Evolutionary conservation across 2,113 vertebrate species (phyloP).

Genomic region (Lepus europaeus): DNA sequence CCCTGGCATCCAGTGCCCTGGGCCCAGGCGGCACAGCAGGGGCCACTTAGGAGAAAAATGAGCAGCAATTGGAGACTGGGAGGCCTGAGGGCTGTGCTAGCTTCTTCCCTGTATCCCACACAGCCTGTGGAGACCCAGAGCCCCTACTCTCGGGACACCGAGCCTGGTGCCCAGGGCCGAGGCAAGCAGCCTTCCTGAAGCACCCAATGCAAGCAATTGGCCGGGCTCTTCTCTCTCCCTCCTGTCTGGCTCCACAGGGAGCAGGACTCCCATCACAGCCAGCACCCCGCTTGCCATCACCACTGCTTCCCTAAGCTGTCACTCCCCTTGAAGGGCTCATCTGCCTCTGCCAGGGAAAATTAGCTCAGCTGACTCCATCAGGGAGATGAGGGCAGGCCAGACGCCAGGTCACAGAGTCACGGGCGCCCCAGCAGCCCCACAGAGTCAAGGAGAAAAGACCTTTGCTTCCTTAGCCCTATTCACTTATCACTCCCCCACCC

Average conservation of each 20-base stretch:
- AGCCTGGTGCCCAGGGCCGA: neutral
- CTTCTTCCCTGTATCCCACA: neutral
- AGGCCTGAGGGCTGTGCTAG: neutral
- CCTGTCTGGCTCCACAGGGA: neutral
- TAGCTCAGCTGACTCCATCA: constrained; percentile 63
- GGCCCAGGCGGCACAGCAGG: neutral
- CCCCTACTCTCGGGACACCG: neutral
- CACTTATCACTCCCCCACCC: constrained; percentile 1
- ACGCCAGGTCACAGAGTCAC: neutral
- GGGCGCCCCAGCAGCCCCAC: neutral
- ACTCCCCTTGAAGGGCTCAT: neutral
- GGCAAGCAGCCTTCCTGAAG: neutral
- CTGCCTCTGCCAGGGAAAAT: constrained; percentile 49
- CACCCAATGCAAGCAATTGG: neutral
- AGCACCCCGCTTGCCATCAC: neutral
- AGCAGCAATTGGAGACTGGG: neutral
- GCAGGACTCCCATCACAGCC: neutral
- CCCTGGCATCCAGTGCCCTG: neutral
- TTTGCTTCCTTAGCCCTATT: neutral
- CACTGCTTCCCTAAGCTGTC: neutral
- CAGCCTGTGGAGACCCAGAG: neutral
- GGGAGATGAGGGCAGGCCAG: neutral
- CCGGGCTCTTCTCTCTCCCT: neutral
- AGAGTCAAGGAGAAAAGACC: neutral
- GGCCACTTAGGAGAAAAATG: neutral